A percentile compares a stretch with the other conserved stretches of the same genome.
These are phyloP conservation scores for Sebastes trivittatus DNA, from an alignment of 2,797 vertebrate species.

Conservation along the genomic window DNA sequence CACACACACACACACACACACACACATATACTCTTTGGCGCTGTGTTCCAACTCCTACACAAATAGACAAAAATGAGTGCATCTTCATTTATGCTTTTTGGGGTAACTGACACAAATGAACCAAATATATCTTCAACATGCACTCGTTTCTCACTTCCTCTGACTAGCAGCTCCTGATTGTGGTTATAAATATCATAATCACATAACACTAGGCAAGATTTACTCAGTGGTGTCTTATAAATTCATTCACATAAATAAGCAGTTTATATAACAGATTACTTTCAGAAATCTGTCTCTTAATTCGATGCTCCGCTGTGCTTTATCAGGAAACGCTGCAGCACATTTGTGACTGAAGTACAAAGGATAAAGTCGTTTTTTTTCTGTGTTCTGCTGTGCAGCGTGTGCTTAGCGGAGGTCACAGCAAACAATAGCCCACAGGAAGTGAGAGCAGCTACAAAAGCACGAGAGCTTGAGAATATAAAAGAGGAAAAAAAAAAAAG, in stretches of 20 bases:
- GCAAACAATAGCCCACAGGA: constrained; percentile 65
- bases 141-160: constrained; percentile 57
- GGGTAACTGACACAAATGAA: constrained; percentile 73
- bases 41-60: constrained; percentile 73
- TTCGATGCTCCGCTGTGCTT: constrained; percentile 33
- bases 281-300: constrained; percentile 48
- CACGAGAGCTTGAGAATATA: constrained; percentile 3
- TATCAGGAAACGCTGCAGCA: constrained; percentile 50
- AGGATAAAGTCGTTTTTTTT: constrained; percentile 57
- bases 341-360: constrained; percentile 61
- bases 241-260: constrained; percentile 60
- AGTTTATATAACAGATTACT: constrained; percentile 56
- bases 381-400: constrained; percentile 28
- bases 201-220: constrained; percentile 56
- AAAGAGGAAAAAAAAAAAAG: background rate
- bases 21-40: background rate
- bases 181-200: constrained; percentile 70
- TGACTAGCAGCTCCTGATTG: constrained; percentile 47
- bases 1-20: background rate
- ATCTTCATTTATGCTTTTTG: constrained; percentile 60
- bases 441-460: constrained; percentile 52
- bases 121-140: constrained; percentile 62
- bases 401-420: constrained; percentile 55
- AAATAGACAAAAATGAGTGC: constrained; percentile 59
- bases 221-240: constrained; percentile 43